Base-by-base conservation (phyloP, 2,888 invertebrate species). In the Cheilosia soror region DNA sequence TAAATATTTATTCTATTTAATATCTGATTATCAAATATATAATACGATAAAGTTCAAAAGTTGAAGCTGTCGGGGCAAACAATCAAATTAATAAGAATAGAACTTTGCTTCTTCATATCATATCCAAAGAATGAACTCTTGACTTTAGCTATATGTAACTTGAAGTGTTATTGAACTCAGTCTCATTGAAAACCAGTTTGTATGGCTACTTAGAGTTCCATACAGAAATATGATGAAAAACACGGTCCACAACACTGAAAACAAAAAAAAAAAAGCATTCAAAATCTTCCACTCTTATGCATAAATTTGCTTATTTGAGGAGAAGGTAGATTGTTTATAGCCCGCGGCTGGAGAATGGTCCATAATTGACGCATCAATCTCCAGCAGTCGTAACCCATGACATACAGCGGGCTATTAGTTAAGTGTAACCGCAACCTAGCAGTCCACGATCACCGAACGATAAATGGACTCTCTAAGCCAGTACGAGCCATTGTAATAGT, bases 331-430 rank as follows among this genome's bases (percentile, higher is more conserved):
- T 66, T 57, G 25, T 78, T 68, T 27, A 66, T 73, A 49, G 68
- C 83, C 78, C 29, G 44, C 66, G 72, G 83, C 68, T n/a, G 25
- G 83, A 83, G 83, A 83, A 83, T 82, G 82, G 78, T 31, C 31
- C 9, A 44, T 66, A 83, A 83, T 83, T 78, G 82, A 78, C 33
- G 66, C 65, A 83, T 83, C 78, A 62, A 73, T 78, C 66, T 83
- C 57, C 31, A 6, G 27, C 13, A 51, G 7, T 49, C 51, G 55
- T 40, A 73, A 62, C 57, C 65, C 68, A n/a, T 57, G 72, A 66
- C 72, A 58, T 78, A 71, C 49, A 49, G 66, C 66, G 29, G 68
- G 63, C 78, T 73, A 73, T 83, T 83, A 83, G 60, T 68, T 68
- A 78, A 78, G 58, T 77, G 65, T 42, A 65, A 71, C 77, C 81